Evolutionary conservation across 2,797 vertebrate species (phyloP), one percentile per base, ranked within the genome.

Genomic region (Poeciliopsis gracilis): DNA sequence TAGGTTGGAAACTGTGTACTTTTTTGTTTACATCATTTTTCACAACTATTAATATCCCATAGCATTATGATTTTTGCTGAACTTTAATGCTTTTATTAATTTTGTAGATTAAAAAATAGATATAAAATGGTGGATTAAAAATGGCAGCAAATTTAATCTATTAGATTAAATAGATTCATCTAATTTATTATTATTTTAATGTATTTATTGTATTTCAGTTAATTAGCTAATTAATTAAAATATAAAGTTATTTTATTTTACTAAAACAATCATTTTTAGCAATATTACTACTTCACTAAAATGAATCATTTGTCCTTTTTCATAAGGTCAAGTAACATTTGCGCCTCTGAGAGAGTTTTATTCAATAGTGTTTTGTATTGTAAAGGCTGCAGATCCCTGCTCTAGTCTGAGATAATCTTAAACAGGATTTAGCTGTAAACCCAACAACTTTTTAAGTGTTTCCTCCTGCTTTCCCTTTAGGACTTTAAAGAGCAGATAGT

Each of bases 401-500:
- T 79, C 55, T 63, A 88, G 81, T 77, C 74, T 10, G 7, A 63
- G 70, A 79, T 79, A 30, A 75, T 28, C 25, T 78, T 87, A 78
- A 88, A 30, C 30, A 75, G 84, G 80, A 86, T 84, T 89, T 83
- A 76, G 12, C 59, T 20, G 43, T 72, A 71, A 51, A 53, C 15
- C 51, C 73, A 46, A 81, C 5, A 69, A 43, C 38, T 23, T 49
- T 75, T 28, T 41, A 78, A 46, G 30, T 51, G 43, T 45, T 2
- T 69, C 77, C 1, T 33, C 7, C 23, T 9, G 28, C 30, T 20
- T 36, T 28, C 4, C 28, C 61, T 85, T 51, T 80, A 99, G 98
- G 98, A 99, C 80, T 99, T 99, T 85, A 98, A 97, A 71, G 98
- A 99, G 79, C 98, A 99, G 87, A 96, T 99, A 61, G 95, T 98